Base-by-base conservation (phyloP, 2,797 vertebrate genomes). In the Leptoclinus maculatus region DNA sequence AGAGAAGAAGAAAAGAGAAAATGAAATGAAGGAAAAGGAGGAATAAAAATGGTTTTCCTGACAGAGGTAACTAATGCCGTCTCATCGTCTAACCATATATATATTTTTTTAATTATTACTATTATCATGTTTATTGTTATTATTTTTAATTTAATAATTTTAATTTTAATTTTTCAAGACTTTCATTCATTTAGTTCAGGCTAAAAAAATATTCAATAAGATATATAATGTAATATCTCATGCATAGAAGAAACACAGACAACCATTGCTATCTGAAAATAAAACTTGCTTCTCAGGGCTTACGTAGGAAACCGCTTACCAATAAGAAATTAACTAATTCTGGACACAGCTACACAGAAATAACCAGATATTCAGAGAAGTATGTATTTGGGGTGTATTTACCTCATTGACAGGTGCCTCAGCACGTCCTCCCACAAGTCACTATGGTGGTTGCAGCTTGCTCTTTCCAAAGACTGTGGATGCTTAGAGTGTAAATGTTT, bases 231-330 rank as follows among this genome's bases (percentile, higher is more conserved):
- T 43, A 49, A n/a, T 45, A 47, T 3, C 7, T 47, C 17, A 47
- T 47, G 45, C 19, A 21, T 7, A 51, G 49, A 51, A 11, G 49
- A 12, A 51, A 51, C 29, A 32, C 29, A 3, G 4, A 12, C 21
- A 51, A 51, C 23, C 49, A 51, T 51, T 23, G 9, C 4, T 3
- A 23, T 12, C 49, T 23, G n/a, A 51, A 51, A 2, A 23, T n/a
- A 23, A 2, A 51, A 51, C 17, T 23, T 32, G 23, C 23, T 8
- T 54, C 5, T 7, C 32, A 7, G 29, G 56, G 29, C 27, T 29
- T 29, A 27, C 14, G 0, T 57, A 19, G 32, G 19, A 36, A 0
- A 0, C 14, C 32, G 0, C 11, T 13, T 23, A n/a, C 7, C 21
- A 36, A 34, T 25, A 14, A 14, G 19, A 56, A 27, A 56, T 27